Evolutionary conservation across 2,797 vertebrate genomes (phyloP).

Genomic region (Aratinga solstitialis): DNA sequence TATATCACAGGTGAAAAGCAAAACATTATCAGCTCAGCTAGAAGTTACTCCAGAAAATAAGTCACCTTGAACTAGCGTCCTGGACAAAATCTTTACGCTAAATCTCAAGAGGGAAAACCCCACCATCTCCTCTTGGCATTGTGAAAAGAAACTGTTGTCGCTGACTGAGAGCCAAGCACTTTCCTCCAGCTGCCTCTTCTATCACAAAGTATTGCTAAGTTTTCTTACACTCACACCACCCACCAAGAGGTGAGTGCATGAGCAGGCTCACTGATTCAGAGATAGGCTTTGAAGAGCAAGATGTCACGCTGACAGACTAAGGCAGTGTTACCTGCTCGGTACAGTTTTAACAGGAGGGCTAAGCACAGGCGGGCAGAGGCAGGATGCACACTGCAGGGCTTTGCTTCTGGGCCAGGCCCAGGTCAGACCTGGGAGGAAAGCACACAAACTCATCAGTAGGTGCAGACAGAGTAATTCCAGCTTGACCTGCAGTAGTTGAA

Average conservation of each 20-base stretch:
- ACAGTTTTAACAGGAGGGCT: background rate
- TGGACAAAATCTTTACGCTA: background rate
- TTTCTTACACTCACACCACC: background rate
- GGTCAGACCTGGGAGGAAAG: background rate
- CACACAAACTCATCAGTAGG: background rate
- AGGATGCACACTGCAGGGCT: rapidly evolving
- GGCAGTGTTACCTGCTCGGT: background rate
- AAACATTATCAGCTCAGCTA: background rate
- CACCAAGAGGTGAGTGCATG: background rate
- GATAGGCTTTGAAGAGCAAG: background rate
- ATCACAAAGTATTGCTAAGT: background rate
- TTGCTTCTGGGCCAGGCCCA: background rate
- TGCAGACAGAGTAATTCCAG: background rate
- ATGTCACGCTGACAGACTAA: rapidly evolving
- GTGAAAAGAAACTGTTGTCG: background rate
- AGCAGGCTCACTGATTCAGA: background rate
- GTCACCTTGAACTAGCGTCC: background rate
- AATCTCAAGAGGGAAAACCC: background rate
- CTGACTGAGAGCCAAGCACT: background rate
- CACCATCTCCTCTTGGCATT: background rate
- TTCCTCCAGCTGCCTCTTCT: background rate
- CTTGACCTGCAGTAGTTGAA: background rate
- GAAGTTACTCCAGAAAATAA: background rate
- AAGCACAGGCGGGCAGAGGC: background rate
- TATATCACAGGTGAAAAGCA: background rate